Percentiles rank a stretch among this genome's conserved stretches.
phyloP scores from a whole-genome alignment of 53 echinoderm and acorn worm genomes.

The Echinometra lucunter region DNA sequence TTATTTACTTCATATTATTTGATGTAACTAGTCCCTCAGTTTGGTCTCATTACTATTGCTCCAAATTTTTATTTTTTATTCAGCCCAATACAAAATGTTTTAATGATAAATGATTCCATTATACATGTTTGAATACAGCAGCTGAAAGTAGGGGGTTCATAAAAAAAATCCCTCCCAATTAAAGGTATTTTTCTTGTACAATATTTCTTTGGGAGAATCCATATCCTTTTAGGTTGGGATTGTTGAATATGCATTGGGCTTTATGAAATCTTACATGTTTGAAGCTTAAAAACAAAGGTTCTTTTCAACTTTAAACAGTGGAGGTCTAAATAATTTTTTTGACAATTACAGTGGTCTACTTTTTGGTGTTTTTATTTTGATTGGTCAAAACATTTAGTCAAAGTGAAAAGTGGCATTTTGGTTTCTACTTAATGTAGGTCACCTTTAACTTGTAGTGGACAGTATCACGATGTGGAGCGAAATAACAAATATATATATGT shows the following conservation, averaged over 20 bases:
- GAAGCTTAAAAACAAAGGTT: background rate
- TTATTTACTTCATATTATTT: background rate
- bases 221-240: background rate
- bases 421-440: background rate
- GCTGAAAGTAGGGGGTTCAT: background rate
- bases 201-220: background rate
- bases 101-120: background rate
- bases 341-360: background rate
- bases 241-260: background rate
- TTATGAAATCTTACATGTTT: background rate
- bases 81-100: background rate
- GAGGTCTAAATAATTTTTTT: background rate
- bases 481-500: conserved; percentile 44
- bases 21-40: background rate
- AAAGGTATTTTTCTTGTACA: too few relatives aligned
- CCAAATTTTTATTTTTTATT: too few relatives aligned
- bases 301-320: background rate
- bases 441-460: background rate
- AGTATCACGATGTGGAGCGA: background rate
- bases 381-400: background rate
- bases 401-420: background rate
- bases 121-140: background rate
- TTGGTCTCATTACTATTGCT: background rate
- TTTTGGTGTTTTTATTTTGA: background rate
- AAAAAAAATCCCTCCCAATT: too few relatives aligned